phyloP scores from a whole-genome alignment of 1,140 invertebrate genomes.

The Anagrus nilaparvatae region DNA sequence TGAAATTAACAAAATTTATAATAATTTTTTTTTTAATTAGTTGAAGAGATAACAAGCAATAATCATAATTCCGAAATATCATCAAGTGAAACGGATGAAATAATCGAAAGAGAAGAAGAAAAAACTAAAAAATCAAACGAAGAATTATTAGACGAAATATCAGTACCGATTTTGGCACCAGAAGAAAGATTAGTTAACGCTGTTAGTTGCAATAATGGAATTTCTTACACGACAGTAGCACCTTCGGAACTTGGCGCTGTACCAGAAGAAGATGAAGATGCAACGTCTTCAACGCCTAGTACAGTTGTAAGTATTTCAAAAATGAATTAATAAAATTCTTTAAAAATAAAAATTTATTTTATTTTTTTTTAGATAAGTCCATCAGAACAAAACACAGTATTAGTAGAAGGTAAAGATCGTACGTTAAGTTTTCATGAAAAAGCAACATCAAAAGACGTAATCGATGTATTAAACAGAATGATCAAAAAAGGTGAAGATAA shows the following conservation, averaged over 20 bases:
- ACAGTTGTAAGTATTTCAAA: slow-evolving; percentile 30
- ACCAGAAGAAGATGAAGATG: slow-evolving; percentile 53
- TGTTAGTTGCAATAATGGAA: slow-evolving; percentile 23
- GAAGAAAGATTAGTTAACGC: slow-evolving; percentile 27
- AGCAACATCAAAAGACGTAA: slow-evolving; percentile 65
- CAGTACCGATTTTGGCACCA: slow-evolving; percentile 22
- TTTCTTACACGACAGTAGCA: slow-evolving; percentile 22
- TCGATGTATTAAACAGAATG: slow-evolving; percentile 64
- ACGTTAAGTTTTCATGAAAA: slow-evolving; percentile 57
- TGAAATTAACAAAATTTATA: no score
- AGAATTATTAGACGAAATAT: slow-evolving; percentile 27
- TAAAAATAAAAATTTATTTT: background rate
- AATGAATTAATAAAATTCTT: background rate
- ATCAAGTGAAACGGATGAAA: slow-evolving; percentile 13
- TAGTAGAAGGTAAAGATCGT: slow-evolving; percentile 31
- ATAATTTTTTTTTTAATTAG: slow-evolving; percentile 4
- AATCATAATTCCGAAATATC: slow-evolving; percentile 16
- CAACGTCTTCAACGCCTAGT: slow-evolving; percentile 53
- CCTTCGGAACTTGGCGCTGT: slow-evolving; percentile 45
- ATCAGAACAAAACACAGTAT: slow-evolving; percentile 21
- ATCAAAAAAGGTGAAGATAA: slow-evolving; percentile 49
- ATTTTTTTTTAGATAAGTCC: background rate
- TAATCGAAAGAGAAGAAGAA: slow-evolving; percentile 19
- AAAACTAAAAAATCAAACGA: slow-evolving; percentile 20
- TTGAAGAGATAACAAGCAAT: slow-evolving; percentile 17